Percentiles rank a stretch among this genome's conserved stretches.
These are phyloP conservation scores for Enteromius paludinosus DNA, from an alignment of 2,797 vertebrate species.

Conservation along the genomic window DNA sequence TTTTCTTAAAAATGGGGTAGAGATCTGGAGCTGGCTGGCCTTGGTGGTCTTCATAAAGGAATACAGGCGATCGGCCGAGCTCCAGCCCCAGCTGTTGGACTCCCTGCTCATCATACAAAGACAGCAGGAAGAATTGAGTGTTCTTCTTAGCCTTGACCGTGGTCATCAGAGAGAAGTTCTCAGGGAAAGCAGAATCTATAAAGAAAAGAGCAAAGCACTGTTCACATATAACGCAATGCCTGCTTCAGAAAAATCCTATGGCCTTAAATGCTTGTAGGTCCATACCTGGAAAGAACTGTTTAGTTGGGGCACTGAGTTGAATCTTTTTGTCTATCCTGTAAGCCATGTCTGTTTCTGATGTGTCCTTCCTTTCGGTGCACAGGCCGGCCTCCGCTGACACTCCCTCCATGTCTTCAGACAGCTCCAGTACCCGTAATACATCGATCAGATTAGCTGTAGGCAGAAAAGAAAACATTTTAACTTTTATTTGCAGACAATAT, in stretches of 20 bases:
- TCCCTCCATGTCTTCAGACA: conserved; percentile 80
- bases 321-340: conserved; percentile 84
- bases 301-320: conserved; percentile 82
- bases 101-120: conserved; percentile 84
- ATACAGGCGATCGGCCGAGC: conserved; percentile 82
- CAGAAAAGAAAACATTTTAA: background rate
- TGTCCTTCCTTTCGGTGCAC: conserved; percentile 79
- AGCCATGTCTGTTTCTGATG: conserved; percentile 79
- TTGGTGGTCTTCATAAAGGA: conserved; percentile 85
- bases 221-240: background rate
- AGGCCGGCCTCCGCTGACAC: conserved; percentile 83
- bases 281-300: conserved; percentile 87
- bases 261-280: background rate
- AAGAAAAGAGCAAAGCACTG: background rate
- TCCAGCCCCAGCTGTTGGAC: conserved; percentile 87
- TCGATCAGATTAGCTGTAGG: conserved; percentile 77
- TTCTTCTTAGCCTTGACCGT: conserved; percentile 83
- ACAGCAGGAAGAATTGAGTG: conserved; percentile 84
- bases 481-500: background rate
- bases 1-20: conserved; percentile 83
- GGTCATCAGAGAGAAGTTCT: conserved; percentile 87
- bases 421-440: conserved; percentile 79
- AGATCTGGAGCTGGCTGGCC: conserved; percentile 78
- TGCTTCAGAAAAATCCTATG: background rate
- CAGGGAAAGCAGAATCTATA: conserved; percentile 83